phyloP scores from a whole-genome alignment of 2,888 invertebrate genomes.

The Chymomyza procnemis region DNA sequence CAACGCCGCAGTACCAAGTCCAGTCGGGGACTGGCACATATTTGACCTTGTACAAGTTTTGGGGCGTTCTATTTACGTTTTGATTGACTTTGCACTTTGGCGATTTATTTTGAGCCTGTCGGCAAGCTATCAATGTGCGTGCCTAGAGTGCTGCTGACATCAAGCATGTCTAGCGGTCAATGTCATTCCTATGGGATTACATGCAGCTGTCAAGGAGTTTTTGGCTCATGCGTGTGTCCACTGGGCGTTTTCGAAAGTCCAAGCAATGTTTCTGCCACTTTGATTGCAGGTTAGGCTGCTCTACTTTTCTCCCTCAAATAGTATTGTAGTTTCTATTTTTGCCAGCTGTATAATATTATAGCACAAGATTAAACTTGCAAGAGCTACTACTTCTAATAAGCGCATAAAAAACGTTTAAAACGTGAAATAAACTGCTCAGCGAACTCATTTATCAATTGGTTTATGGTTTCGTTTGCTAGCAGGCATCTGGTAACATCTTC shows the following conservation, averaged over 20 bases:
- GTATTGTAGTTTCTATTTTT: too few relatives aligned
- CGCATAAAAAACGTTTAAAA: too few relatives aligned
- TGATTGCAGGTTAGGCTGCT: neutral
- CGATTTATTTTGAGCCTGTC: constrained; percentile 13
- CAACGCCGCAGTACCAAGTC: neutral
- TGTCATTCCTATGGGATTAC: constrained; percentile 2
- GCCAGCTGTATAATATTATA: too few relatives aligned
- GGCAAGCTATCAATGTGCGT: neutral
- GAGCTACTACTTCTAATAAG: too few relatives aligned
- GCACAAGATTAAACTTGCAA: too few relatives aligned
- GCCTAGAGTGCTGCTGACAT: neutral
- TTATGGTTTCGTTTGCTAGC: too few relatives aligned
- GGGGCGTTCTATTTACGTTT: neutral
- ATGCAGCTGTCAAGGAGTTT: constrained; percentile 6
- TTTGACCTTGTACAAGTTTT: neutral
- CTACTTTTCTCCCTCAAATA: neutral
- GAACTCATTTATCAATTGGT: too few relatives aligned
- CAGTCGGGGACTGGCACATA: neutral
- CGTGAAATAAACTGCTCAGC: too few relatives aligned
- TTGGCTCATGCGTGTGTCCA: neutral
- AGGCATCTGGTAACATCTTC: too few relatives aligned
- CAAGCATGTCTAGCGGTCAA: neutral
- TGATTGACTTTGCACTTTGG: constrained; percentile 4
- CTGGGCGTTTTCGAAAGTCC: neutral
- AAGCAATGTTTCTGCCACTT: neutral